phyloP scores from a whole-genome alignment of 2,888 invertebrate species.

The Epistrophella euchroma region DNA sequence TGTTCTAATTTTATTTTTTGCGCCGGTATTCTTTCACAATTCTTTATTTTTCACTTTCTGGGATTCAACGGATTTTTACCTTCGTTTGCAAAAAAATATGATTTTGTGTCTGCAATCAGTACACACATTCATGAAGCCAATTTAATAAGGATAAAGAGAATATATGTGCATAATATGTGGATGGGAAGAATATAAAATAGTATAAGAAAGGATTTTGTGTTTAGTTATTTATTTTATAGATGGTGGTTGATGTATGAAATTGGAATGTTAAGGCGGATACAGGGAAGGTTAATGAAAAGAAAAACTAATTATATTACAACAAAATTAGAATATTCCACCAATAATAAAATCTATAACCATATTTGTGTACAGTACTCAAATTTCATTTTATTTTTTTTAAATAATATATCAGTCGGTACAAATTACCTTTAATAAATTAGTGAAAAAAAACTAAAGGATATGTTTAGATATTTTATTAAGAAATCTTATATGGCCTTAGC shows the following conservation, averaged over 20 bases:
- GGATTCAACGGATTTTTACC: not conserved
- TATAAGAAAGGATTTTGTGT: not conserved
- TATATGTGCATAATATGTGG: not conserved
- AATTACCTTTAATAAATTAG: too few species aligned
- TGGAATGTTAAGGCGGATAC: too few species aligned
- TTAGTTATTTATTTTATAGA: not conserved
- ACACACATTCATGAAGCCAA: conserved; percentile 5
- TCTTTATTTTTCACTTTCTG: conserved; percentile 5
- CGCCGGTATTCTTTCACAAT: not conserved
- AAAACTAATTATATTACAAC: too few species aligned
- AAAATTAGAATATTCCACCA: too few species aligned
- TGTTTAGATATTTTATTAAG: too few species aligned
- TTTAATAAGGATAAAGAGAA: conserved; percentile 2
- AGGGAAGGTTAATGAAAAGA: not conserved
- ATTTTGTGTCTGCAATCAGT: conserved; percentile 3
- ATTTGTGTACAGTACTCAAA: too few species aligned
- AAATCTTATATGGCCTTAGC: too few species aligned
- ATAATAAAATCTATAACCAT: too few species aligned
- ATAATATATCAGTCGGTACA: too few species aligned
- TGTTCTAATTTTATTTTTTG: not conserved
- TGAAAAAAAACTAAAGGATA: too few species aligned
- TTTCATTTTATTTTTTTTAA: too few species aligned
- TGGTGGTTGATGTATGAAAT: not conserved
- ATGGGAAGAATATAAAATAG: not conserved
- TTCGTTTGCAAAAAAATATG: conserved; percentile 1